Percentiles rank a stretch among this genome's conserved stretches.
Conservation (phyloP, 2,113 vertebrate species). For the Tyrannus savana region DNA sequence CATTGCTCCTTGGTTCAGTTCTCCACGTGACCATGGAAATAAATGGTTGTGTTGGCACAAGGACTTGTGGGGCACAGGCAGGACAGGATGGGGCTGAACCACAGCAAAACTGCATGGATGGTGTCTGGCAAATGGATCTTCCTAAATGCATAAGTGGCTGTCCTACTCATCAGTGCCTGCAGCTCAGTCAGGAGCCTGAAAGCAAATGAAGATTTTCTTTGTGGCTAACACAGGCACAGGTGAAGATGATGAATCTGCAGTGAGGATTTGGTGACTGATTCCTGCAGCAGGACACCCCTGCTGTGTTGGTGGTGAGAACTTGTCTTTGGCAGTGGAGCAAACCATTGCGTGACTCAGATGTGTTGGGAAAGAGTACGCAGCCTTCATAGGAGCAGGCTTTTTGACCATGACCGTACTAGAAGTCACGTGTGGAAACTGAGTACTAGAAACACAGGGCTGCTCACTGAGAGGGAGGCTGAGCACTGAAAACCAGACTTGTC, state of each 20-base stretch:
- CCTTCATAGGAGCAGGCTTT: background rate
- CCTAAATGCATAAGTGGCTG: background rate
- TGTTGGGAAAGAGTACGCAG: background rate
- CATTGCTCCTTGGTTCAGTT: background rate
- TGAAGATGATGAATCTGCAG: background rate
- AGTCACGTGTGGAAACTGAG: background rate
- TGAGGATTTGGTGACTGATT: background rate
- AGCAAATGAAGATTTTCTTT: background rate
- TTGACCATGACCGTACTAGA: background rate
- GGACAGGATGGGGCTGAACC: background rate
- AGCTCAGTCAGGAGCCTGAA: background rate
- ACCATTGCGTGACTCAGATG: background rate
- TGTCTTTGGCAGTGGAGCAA: background rate
- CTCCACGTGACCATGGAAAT: background rate
- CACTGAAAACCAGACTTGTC: conserved; percentile 38
- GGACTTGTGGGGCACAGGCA: background rate
- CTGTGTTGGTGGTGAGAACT: background rate
- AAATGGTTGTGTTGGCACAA: background rate
- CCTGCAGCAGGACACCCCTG: background rate
- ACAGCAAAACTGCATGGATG: background rate
- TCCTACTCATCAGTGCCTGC: background rate
- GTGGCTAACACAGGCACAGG: background rate
- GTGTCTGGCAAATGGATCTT: background rate
- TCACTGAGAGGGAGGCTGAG: background rate
- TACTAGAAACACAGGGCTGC: background rate